Conservation (phyloP, 1,140 invertebrate genomes). For the Euura lappo region DNA sequence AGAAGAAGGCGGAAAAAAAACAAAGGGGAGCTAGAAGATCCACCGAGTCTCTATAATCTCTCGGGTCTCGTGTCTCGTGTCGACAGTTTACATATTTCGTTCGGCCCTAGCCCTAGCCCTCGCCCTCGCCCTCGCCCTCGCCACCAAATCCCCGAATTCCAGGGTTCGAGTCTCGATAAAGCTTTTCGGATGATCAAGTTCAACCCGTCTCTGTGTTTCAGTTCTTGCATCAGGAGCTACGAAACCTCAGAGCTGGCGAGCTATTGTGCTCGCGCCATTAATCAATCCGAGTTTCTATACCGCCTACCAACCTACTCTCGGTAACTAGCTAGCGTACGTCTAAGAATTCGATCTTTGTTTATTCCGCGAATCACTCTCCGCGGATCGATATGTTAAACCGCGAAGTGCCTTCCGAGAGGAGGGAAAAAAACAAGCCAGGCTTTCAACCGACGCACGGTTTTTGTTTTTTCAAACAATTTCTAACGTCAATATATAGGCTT, state of each 20-base stretch:
- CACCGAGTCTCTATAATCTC: neutral
- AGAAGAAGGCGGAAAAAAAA: neutral
- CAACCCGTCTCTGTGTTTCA: neutral
- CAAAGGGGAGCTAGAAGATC: neutral
- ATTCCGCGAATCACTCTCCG: neutral
- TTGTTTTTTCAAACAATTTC: neutral
- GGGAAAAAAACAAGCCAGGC: neutral
- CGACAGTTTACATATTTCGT: neutral
- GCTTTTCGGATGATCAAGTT: neutral
- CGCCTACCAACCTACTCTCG: neutral
- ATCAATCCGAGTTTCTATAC: constrained; percentile 1
- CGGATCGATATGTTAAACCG: neutral
- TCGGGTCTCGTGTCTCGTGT: neutral
- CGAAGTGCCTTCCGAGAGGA: neutral
- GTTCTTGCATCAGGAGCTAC: neutral
- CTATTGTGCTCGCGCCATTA: neutral
- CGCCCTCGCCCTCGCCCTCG: no score
- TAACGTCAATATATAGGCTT: neutral
- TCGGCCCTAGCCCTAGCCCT: no score
- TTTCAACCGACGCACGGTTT: neutral
- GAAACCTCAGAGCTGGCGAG: neutral
- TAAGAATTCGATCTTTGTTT: neutral
- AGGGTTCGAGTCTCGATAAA: no score
- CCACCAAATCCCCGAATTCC: no score
- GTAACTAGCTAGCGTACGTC: neutral